Conservation (phyloP, 2,888 invertebrate genomes). For the Drosophila parthenogenetica region DNA sequence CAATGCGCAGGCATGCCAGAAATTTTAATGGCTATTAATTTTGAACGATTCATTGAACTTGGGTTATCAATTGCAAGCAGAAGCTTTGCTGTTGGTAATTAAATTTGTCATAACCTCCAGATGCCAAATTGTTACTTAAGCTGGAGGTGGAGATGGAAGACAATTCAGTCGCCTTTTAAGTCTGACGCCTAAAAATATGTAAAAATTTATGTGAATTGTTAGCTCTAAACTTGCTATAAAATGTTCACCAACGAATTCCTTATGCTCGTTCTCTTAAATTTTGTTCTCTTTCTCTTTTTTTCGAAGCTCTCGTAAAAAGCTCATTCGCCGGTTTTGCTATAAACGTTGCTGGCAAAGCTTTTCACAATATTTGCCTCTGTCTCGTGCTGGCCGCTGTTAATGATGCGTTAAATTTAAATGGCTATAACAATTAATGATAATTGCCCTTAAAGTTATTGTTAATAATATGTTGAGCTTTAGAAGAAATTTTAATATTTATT, state of each 20-base stretch:
- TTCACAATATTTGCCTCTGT: slow-evolving; percentile 24
- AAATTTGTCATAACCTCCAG: slow-evolving; percentile 72
- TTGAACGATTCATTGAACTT: slow-evolving; percentile 66
- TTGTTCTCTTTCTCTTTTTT: slow-evolving; percentile 19
- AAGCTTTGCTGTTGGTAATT: slow-evolving; percentile 60
- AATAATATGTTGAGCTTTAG: slow-evolving; percentile 56
- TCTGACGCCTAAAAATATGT: slow-evolving; percentile 62
- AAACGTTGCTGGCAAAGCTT: slow-evolving; percentile 47
- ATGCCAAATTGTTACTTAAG: slow-evolving; percentile 40
- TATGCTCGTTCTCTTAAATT: slow-evolving; percentile 52
- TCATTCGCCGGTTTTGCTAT: slow-evolving; percentile 40
- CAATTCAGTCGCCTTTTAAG: slow-evolving; percentile 32
- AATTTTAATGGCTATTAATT: slow-evolving; percentile 73
- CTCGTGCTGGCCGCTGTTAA: slow-evolving; percentile 58
- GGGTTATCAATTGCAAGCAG: slow-evolving; percentile 66
- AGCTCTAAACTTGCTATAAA: slow-evolving; percentile 12
- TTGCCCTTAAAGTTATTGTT: slow-evolving; percentile 75
- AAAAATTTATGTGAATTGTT: slow-evolving; percentile 28
- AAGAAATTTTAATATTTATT: slow-evolving; percentile 35
- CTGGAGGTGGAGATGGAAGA: not conserved
- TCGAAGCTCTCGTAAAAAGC: slow-evolving; percentile 57
- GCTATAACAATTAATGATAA: slow-evolving; percentile 79
- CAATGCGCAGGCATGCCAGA: slow-evolving; percentile 53
- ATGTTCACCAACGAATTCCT: slow-evolving; percentile 46
- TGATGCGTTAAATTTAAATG: slow-evolving; percentile 82